phyloP scores from a whole-genome alignment of 2,113 vertebrate species.

The Cyrtonyx montezumae region DNA sequence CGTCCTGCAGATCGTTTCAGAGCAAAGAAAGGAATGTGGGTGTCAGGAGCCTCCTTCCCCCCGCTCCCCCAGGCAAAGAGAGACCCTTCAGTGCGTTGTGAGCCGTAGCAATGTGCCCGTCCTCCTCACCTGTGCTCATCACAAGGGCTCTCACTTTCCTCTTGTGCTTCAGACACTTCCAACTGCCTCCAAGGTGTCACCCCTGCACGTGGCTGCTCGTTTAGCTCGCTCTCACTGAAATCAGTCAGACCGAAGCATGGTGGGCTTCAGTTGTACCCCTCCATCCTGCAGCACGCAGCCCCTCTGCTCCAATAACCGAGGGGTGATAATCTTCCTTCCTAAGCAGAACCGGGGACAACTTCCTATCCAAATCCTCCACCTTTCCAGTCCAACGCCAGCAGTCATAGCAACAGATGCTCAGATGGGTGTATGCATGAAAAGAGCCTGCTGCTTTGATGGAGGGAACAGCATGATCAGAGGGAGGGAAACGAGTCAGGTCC shows the following conservation, averaged over 20 bases:
- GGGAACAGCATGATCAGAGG: neutral
- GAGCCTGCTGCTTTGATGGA: constrained; percentile 24
- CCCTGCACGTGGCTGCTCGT: neutral
- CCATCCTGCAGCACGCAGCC: neutral
- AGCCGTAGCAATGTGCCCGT: neutral
- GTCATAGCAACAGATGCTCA: constrained; percentile 35
- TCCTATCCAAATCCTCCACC: constrained; percentile 27
- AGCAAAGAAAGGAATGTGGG: neutral
- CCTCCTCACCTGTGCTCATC: neutral
- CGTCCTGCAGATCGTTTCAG: neutral
- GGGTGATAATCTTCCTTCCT: neutral
- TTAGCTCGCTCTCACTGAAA: neutral
- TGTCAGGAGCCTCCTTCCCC: neutral
- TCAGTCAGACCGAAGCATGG: neutral
- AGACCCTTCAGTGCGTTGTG: rapidly evolving
- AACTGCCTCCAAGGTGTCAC: neutral
- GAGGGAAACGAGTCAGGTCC: constrained; percentile 15
- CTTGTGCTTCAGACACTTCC: rapidly evolving
- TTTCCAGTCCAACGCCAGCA: neutral
- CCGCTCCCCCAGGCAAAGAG: neutral
- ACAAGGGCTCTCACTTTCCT: neutral
- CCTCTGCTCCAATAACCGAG: neutral
- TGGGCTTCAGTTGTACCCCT: neutral
- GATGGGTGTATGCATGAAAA: constrained; percentile 14
- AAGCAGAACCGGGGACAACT: neutral